These are phyloP conservation scores for Syrphus vitripennis DNA, from an alignment of 2,888 invertebrate genomes.

Conservation along the genomic window DNA sequence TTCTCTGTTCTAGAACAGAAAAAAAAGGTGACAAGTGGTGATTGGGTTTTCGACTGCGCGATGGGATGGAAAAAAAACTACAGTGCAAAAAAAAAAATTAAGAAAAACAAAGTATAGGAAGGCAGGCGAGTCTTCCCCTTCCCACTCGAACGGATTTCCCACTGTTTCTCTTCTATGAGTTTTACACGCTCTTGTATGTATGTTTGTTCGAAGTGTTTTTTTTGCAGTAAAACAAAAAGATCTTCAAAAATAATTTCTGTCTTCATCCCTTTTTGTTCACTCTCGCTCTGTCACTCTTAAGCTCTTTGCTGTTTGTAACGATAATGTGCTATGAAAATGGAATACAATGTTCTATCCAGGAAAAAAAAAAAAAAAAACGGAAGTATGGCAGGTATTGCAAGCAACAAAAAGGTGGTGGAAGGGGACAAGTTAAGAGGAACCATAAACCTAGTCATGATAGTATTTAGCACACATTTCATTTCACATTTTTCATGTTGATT, in stretches of 20 bases:
- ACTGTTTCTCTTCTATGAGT: slow-evolving; percentile 45
- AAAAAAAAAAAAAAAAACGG: background rate
- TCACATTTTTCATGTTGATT: slow-evolving; percentile 51
- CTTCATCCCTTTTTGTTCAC: too few species aligned
- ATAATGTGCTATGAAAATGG: slow-evolving; percentile 53
- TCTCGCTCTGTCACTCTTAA: background rate
- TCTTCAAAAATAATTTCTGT: background rate
- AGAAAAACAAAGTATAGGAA: background rate
- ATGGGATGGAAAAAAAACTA: background rate
- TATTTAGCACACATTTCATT: slow-evolving; percentile 68
- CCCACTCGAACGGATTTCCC: slow-evolving; percentile 50
- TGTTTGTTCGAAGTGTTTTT: background rate
- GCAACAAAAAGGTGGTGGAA: background rate
- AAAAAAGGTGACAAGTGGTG: slow-evolving; percentile 68
- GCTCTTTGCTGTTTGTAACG: background rate
- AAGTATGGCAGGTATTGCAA: background rate
- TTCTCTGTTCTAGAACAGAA: slow-evolving; percentile 35
- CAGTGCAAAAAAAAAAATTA: background rate
- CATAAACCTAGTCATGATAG: slow-evolving; percentile 53
- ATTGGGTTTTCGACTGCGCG: slow-evolving; percentile 14
- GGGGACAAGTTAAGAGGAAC: background rate
- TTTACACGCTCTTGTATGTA: slow-evolving; percentile 41
- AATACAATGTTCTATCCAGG: slow-evolving; percentile 39
- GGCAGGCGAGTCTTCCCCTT: slow-evolving; percentile 24
- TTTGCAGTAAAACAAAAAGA: slow-evolving; percentile 19